Evolutionary conservation across 1,140 invertebrate genomes (phyloP).

Genomic region (Chymomyza costata): DNA sequence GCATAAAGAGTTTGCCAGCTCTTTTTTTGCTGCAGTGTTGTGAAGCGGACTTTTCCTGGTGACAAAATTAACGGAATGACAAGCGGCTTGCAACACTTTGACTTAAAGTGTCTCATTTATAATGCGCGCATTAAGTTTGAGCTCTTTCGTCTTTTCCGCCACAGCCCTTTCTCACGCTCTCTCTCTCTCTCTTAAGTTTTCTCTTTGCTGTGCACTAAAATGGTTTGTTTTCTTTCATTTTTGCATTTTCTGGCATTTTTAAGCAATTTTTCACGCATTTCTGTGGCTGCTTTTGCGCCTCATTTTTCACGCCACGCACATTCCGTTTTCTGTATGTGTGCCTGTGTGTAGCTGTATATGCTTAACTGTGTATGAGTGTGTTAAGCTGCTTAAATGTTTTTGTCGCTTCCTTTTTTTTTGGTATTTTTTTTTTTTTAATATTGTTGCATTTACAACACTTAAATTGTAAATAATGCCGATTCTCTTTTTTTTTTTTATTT

Average conservation of each 20-base stretch:
- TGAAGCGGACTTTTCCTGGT: no score
- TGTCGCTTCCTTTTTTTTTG: slow-evolving; percentile 48
- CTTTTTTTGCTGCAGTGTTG: no score
- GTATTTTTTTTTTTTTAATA: no score
- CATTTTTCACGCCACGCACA: slow-evolving; percentile 54
- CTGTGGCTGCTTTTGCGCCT: slow-evolving; percentile 68
- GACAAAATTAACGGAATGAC: no score
- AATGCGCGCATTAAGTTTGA: slow-evolving; percentile 38
- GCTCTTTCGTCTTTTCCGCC: no score
- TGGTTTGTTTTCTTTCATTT: slow-evolving; percentile 2
- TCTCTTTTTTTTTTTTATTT: slow-evolving; percentile 26
- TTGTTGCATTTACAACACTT: slow-evolving; percentile 68
- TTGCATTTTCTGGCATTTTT: slow-evolving; percentile 57
- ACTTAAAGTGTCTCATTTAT: slow-evolving; percentile 41
- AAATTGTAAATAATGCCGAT: slow-evolving; percentile 68
- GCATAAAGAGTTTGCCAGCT: no score
- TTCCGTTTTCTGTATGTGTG: slow-evolving; percentile 2
- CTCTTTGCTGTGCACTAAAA: slow-evolving; percentile 21
- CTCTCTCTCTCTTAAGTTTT: background rate
- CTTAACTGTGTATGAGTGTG: slow-evolving; percentile 25
- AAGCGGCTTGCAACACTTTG: slow-evolving; percentile 25
- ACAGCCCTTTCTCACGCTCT: background rate
- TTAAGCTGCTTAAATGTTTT: slow-evolving; percentile 68
- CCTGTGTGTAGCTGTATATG: slow-evolving; percentile 3
- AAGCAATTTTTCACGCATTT: slow-evolving; percentile 72